These are phyloP conservation scores for Ctenodactylus gundi DNA, from an alignment of 2,113 vertebrate genomes.

Conservation along the genomic window DNA sequence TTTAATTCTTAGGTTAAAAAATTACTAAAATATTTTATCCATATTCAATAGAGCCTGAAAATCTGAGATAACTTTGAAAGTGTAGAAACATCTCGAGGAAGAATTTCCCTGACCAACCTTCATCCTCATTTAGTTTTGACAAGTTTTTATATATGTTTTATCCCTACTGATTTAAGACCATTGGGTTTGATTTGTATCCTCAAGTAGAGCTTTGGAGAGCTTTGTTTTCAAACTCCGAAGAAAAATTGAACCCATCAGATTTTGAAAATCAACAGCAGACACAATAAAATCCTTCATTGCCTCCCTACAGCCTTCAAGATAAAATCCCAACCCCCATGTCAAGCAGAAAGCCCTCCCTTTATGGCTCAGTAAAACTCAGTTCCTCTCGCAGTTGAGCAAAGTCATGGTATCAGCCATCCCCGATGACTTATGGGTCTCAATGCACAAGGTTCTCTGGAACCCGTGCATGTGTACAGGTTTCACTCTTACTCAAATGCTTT, in stretches of 20 bases:
- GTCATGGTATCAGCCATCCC: background rate
- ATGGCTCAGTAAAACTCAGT: background rate
- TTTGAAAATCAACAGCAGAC: conserved; percentile 57
- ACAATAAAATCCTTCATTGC: conserved; percentile 51
- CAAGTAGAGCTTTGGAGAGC: conserved; percentile 36
- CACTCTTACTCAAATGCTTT: background rate
- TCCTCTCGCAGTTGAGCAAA: background rate
- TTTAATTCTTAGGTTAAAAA: background rate
- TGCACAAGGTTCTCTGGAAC: background rate
- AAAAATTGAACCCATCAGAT: conserved; percentile 56
- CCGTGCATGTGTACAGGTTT: background rate
- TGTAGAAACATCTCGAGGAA: conserved; percentile 36
- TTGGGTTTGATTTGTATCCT: conserved; percentile 62
- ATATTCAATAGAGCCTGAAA: background rate
- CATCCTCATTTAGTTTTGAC: conserved; percentile 44
- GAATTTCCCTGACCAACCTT: conserved; percentile 38
- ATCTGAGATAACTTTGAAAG: conserved; percentile 25
- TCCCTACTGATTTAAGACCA: conserved; percentile 30
- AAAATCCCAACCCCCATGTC: conserved; percentile 13
- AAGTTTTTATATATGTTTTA: conserved; percentile 46
- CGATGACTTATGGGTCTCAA: background rate
- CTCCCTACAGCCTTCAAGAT: conserved; percentile 23
- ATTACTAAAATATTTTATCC: conserved; percentile 17
- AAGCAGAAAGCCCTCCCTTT: background rate
- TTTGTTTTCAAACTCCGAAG: conserved; percentile 59